Percentiles rank a stretch among this genome's conserved stretches.
Conservation (phyloP, 1,140 invertebrate species). For the Drosophila fuyamai region DNA sequence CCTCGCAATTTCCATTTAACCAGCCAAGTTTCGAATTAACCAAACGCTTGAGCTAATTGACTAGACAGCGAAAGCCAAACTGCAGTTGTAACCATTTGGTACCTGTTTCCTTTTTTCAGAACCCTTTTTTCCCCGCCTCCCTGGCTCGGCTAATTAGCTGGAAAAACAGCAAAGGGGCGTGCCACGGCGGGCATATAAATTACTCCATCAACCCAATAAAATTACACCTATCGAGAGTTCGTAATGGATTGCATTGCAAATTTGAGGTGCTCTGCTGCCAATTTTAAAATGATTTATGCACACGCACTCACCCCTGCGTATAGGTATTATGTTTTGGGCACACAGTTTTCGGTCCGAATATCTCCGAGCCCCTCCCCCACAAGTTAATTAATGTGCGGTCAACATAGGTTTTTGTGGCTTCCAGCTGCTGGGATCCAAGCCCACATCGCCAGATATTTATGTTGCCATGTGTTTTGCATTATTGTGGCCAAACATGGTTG, state of each 20-base stretch:
- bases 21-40: constrained; percentile 57
- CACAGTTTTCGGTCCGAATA: constrained; percentile 2
- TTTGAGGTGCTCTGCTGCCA: constrained; percentile 36
- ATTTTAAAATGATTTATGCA: constrained; percentile 61
- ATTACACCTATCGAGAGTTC: constrained; percentile 43
- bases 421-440: constrained; percentile 7
- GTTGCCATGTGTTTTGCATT: constrained; percentile 34
- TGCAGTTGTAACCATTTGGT: constrained; percentile 33
- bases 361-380: constrained; percentile 1
- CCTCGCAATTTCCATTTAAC: constrained; percentile 68
- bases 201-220: constrained; percentile 52
- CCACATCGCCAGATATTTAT: constrained; percentile 12
- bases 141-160: constrained; percentile 56
- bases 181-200: constrained; percentile 28
- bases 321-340: constrained; percentile 30
- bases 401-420: constrained; percentile 60
- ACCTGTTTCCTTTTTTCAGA: constrained; percentile 2
- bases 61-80: constrained; percentile 52
- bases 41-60: constrained; percentile 64
- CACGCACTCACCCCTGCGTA: constrained; percentile 34
- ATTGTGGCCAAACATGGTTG: constrained; percentile 35
- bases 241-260: constrained; percentile 48
- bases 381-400: constrained; percentile 74
- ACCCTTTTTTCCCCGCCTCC: constrained; percentile 5
- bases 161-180: constrained; percentile 60